Evolutionary conservation across 2,888 invertebrate species (phyloP).

Genomic region (Cephus spinipes): DNA sequence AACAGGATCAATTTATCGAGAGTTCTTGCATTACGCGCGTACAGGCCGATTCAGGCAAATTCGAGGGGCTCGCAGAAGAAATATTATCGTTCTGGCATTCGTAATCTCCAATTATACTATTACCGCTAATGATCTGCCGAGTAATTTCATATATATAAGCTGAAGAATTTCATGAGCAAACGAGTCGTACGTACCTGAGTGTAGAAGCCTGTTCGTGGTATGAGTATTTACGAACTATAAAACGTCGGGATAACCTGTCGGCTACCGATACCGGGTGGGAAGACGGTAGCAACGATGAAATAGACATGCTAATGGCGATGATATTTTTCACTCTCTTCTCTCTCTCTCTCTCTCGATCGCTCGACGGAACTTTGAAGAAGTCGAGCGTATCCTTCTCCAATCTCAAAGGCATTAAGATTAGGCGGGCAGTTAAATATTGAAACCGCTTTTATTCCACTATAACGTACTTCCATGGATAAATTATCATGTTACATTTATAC

Average conservation of each 20-base stretch:
- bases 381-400: neutral
- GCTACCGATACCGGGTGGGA: neutral
- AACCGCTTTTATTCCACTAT: constrained; percentile 64
- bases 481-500: constrained; percentile 66
- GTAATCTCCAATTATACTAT: neutral
- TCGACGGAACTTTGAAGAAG: constrained; percentile 1
- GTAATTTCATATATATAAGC: neutral
- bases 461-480: constrained; percentile 62
- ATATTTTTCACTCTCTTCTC: neutral
- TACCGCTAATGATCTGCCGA: neutral
- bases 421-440: constrained; percentile 53
- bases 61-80: neutral
- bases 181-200: neutral
- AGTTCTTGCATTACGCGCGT: neutral
- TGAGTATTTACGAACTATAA: neutral
- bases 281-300: neutral
- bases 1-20: neutral
- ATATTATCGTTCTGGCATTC: neutral
- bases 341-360: neutral
- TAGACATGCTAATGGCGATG: neutral
- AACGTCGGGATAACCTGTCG: neutral
- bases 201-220: neutral
- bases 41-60: neutral
- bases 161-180: neutral
- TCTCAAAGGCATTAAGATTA: constrained; percentile 8